phyloP scores from a whole-genome alignment of 2,113 vertebrate genomes.

The Otus sunia region DNA sequence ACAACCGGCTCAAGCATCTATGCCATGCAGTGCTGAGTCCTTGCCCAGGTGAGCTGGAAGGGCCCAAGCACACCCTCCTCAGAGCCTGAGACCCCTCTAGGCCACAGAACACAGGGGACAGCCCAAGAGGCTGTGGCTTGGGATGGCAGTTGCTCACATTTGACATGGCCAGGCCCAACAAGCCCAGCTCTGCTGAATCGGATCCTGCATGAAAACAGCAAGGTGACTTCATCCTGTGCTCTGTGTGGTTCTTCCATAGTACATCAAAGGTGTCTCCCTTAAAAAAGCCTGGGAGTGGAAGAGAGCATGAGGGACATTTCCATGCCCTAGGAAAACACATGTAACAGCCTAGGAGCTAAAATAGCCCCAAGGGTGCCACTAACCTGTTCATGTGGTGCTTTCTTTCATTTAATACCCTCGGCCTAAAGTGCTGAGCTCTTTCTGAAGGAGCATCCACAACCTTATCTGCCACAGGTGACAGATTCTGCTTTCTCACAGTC shows the following conservation, averaged over 20 bases:
- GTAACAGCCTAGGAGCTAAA: not conserved
- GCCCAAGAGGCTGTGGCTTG: not conserved
- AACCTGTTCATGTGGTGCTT: not conserved
- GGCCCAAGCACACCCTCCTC: rapidly evolving
- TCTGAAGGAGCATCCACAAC: not conserved
- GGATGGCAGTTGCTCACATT: rapidly evolving
- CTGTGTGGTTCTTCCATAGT: not conserved
- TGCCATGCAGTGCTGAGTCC: not conserved
- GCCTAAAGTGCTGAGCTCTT: not conserved
- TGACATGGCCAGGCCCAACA: not conserved
- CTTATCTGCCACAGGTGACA: not conserved
- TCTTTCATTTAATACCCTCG: not conserved
- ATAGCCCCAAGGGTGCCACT: rapidly evolving
- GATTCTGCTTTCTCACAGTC: not conserved
- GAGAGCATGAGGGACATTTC: not conserved
- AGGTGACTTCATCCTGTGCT: not conserved
- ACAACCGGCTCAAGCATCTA: not conserved
- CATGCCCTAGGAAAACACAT: not conserved
- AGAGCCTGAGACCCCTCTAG: not conserved
- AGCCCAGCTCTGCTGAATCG: not conserved
- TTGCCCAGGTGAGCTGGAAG: not conserved
- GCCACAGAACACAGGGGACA: rapidly evolving
- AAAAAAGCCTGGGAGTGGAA: not conserved
- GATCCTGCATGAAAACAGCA: not conserved
- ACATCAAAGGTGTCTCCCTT: not conserved